Conservation (phyloP, 2,797 vertebrate species). For the Prionace glauca region DNA sequence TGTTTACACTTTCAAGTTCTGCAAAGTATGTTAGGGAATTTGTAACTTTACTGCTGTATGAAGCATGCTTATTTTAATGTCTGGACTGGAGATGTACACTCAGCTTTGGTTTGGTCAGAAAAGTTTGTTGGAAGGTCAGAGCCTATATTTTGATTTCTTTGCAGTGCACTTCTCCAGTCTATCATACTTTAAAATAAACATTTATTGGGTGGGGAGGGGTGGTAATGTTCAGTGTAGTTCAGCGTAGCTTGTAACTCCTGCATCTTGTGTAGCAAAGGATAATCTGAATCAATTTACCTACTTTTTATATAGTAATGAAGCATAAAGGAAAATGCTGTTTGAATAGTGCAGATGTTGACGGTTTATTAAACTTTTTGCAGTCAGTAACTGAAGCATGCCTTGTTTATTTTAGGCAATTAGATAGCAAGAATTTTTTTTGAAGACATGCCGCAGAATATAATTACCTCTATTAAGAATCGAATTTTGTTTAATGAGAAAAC, state of each 20-base stretch:
- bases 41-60: background rate
- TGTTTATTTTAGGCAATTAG: constrained; percentile 1
- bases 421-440: background rate
- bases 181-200: background rate
- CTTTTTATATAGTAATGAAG: background rate
- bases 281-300: background rate
- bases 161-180: background rate
- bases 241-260: background rate
- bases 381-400: constrained; percentile 8
- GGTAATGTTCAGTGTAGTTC: too few relatives aligned
- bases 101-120: background rate
- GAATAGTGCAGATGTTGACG: background rate
- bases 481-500: background rate
- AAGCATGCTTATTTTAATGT: constrained; percentile 6
- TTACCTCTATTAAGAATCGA: background rate
- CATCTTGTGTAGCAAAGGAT: background rate
- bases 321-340: background rate
- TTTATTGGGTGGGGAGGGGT: background rate
- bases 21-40: background rate
- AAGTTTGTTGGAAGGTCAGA: background rate
- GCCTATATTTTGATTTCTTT: background rate
- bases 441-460: background rate
- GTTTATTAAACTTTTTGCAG: constrained; percentile 7
- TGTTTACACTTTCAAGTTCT: background rate
- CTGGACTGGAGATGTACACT: background rate